Conservation (phyloP, 2,888 invertebrate species). For the Clostera curtula region DNA sequence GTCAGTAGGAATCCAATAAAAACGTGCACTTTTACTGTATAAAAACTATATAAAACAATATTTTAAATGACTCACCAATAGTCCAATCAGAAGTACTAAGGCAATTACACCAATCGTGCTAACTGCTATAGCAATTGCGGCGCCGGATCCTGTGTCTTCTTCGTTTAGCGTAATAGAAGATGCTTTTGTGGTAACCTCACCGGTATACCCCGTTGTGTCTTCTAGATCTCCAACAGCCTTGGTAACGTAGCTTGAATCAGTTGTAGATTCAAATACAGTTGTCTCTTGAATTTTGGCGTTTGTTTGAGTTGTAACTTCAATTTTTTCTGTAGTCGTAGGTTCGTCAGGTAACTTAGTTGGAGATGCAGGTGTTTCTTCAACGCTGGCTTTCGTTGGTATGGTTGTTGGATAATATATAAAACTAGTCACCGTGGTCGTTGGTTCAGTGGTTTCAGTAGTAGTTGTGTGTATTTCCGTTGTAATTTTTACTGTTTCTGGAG, state of each 20-base stretch:
- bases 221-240: slow-evolving; percentile 38
- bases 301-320: slow-evolving; percentile 13
- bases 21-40: no score
- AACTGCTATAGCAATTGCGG: slow-evolving; percentile 87
- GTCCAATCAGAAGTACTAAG: slow-evolving; percentile 82
- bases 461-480: no score
- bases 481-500: slow-evolving; percentile 47
- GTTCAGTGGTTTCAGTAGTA: no score
- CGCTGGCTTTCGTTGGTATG: no score
- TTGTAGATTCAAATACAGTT: slow-evolving; percentile 28
- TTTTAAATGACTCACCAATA: slow-evolving; percentile 76
- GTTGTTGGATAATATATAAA: no score
- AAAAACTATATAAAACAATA: slow-evolving; percentile 1
- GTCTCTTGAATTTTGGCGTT: slow-evolving; percentile 33
- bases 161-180: slow-evolving; percentile 39
- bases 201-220: slow-evolving; percentile 42
- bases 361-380: slow-evolving; percentile 15
- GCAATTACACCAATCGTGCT: slow-evolving; percentile 87
- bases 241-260: slow-evolving; percentile 32
- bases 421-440: no score
- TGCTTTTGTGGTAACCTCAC: slow-evolving; percentile 50
- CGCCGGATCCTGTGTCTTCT: slow-evolving; percentile 74
- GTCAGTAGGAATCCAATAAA: neutral
- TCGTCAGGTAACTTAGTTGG: no score
- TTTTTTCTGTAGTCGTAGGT: no score